Evolutionary conservation across 2,797 vertebrate genomes (phyloP).

Genomic region (Lagorchestes hirsutus): DNA sequence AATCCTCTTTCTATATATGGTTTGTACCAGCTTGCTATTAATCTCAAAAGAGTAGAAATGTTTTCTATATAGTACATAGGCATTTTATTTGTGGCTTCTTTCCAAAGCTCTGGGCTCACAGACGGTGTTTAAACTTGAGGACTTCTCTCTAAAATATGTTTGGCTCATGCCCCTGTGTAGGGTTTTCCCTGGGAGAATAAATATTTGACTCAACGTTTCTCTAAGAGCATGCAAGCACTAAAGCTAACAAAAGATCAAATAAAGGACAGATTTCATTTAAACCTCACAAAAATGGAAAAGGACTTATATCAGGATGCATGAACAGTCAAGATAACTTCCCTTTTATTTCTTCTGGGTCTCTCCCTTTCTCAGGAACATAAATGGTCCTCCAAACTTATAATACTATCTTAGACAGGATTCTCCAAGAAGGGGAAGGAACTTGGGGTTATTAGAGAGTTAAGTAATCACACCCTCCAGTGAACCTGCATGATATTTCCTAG

Average conservation of each 20-base stretch:
- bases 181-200: background rate
- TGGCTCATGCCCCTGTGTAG: background rate
- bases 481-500: background rate
- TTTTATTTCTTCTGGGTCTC: background rate
- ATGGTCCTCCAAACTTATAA: background rate
- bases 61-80: slow-evolving; percentile 17
- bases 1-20: slow-evolving; percentile 3
- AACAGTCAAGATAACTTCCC: background rate
- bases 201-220: background rate
- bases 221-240: background rate
- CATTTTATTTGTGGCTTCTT: background rate
- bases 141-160: background rate
- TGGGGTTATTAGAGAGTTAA: background rate
- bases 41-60: slow-evolving; percentile 34
- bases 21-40: slow-evolving; percentile 48
- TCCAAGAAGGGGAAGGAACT: background rate
- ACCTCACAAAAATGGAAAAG: background rate
- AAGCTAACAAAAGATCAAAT: background rate
- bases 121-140: slow-evolving; percentile 55
- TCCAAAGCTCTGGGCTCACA: slow-evolving; percentile 1
- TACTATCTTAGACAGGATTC: background rate
- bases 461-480: background rate
- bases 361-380: background rate
- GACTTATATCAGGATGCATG: background rate
- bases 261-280: background rate